A percentile compares a stretch with the other conserved stretches of the same genome.
Conservation (phyloP, 1,140 invertebrate genomes). For the Caenorhabditis latens region DNA sequence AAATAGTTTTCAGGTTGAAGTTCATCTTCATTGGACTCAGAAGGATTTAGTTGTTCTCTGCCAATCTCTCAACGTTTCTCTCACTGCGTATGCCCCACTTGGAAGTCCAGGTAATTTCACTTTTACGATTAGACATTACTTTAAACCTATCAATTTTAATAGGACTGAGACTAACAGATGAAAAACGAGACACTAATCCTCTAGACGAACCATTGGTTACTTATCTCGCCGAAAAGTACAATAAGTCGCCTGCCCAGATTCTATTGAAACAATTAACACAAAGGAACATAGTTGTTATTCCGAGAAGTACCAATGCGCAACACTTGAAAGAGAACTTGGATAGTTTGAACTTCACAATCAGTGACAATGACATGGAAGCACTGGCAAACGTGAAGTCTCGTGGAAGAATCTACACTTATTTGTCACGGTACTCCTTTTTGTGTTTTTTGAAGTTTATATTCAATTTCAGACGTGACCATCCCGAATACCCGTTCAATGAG, state of each 20-base stretch:
- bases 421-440: not conserved
- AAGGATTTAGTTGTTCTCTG: constrained; percentile 74
- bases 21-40: constrained; percentile 75
- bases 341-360: constrained; percentile 1
- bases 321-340: constrained; percentile 29
- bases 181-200: not conserved
- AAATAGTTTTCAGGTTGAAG: constrained; percentile 69
- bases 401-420: not conserved
- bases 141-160: not conserved
- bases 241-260: constrained; percentile 19
- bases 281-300: constrained; percentile 8
- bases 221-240: constrained; percentile 11
- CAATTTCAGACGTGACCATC: not conserved
- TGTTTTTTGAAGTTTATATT: no score
- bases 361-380: not conserved
- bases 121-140: not conserved
- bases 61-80: constrained; percentile 67
- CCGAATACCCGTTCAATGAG: constrained; percentile 49
- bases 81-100: constrained; percentile 75
- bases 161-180: not conserved
- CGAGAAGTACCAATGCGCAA: constrained; percentile 28
- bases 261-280: constrained; percentile 30
- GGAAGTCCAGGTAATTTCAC: constrained; percentile 71
- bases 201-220: not conserved
- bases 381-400: not conserved